Base-by-base conservation (phyloP, 2,797 vertebrate genomes). In the Argyrosomus regius region DNA sequence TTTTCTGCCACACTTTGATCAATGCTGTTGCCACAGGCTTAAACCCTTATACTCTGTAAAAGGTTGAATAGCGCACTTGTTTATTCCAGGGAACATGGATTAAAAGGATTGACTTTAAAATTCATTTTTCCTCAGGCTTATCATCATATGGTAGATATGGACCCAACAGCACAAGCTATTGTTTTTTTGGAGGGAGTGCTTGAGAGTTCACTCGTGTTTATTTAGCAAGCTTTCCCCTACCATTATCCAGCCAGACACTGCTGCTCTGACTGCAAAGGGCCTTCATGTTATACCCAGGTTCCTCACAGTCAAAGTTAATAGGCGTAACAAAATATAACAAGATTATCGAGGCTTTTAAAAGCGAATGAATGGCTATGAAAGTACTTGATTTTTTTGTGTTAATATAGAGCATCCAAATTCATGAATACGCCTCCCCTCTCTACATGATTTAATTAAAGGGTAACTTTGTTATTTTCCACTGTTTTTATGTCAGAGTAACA, bases 61-160 rank as follows among this genome's bases (percentile, higher is more conserved):
- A 59, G 22, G n/a, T 63, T 86, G 78, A 86, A 78, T 82, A 77
- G 75, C 28, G 74, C 22, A 13, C 20, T 70, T 88, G 43, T 78
- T 77, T 56, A 71, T 70, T 76, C 11, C 16, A 13, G 61, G 26
- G 35, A 82, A 68, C 50, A 69, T 26, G 14, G 45, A 83, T 83
- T 78, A 58, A 79, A 85, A 77, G 49, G 59, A 65, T 67, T 84
- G 1, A 26, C 28, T 49, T 17, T 20, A 74, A 84, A 86, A 77
- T 11, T 9, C 5, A 12, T 78, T 81, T 56, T 78, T 76, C 69
- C 53, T 75, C 35, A 59, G 50, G 52, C 45, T 66, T 75, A 73
- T 72, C 18, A 28, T 87, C 58, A 80, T 67, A 31, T 69, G 66
- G 24, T 68, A 11, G 50, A 77, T 57, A 59, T n/a, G 59, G 13